Base-by-base conservation (phyloP, 2,113 vertebrate genomes). In the Lasiurus cinereus region DNA sequence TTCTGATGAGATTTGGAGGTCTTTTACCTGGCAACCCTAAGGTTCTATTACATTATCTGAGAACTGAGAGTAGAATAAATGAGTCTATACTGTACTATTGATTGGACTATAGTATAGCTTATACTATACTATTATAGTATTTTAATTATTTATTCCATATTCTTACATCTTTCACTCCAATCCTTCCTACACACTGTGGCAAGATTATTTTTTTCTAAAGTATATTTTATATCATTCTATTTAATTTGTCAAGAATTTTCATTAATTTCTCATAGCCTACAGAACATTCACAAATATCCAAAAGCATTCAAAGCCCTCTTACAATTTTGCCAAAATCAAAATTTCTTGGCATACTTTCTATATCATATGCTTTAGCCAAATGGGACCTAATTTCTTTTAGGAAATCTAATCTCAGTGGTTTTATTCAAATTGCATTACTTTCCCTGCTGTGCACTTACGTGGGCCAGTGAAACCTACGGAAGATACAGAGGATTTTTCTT, bases 121-220 rank as follows among this genome's bases (percentile, higher is more conserved):
- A 5, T 29, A 46, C 6, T 33, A 24, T 39, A 43, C 1, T 79
- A 33, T 48, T 48, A 59, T 43, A 39, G 56, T 69, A 29, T 70
- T 29, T 69, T 90, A 54, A 80, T 18, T 82, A 16, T 9, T 39
- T 80, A 21, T 69, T 22, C 15, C 64, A 43, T 50, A 91, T 80
- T 72, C 50, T 91, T 90, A 12, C 16, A 46, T 77, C 24, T 88
- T 69, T 80, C 21, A 85, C 18, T 56, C 14, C 39, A 92, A 31
- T 86, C 8, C 18, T 78, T 9, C 21, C 31, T 87, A 66, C 0
- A 85, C 6, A 54, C 15, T 70, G n/a, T 56, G 15, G 21, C 52
- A 94, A 70, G 22, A 74, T 87, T 73, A 67, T 14, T 64, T 86
- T 86, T 93, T 83, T 48, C 15, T 94, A 43, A 88, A 90, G 43